Evolutionary conservation across 2,888 invertebrate genomes (phyloP).

Genomic region (Oscheius onirici): DNA sequence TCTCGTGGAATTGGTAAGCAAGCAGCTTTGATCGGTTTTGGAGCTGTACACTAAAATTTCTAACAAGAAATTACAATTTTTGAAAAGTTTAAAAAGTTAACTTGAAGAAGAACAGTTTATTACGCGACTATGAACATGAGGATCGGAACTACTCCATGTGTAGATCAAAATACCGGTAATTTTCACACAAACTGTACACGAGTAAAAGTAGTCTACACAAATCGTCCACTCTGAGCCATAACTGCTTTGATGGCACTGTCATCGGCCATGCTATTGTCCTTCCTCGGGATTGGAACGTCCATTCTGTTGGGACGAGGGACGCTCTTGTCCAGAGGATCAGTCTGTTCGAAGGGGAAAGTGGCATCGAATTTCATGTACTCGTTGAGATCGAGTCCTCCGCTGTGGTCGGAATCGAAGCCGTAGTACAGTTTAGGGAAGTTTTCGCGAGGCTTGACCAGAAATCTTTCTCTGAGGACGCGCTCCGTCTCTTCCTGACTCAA

Average conservation of each 20-base stretch:
- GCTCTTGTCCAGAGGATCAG: constrained; percentile 48
- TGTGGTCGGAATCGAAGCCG: constrained; percentile 60
- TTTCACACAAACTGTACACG: too few relatives aligned
- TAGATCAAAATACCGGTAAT: constrained; percentile 27
- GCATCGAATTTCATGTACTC: constrained; percentile 65
- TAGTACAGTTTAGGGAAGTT: constrained; percentile 63
- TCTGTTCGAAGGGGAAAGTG: constrained; percentile 62
- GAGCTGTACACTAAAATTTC: too few relatives aligned
- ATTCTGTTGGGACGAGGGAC: constrained; percentile 18
- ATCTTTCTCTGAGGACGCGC: constrained; percentile 59
- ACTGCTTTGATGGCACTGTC: constrained; percentile 49
- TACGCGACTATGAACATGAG: too few relatives aligned
- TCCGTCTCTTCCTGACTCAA: constrained; percentile 57
- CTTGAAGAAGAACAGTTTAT: too few relatives aligned
- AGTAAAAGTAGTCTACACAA: neutral
- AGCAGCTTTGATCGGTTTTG: too few relatives aligned
- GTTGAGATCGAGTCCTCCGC: constrained; percentile 59
- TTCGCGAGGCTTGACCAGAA: constrained; percentile 60
- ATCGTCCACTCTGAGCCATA: constrained; percentile 42
- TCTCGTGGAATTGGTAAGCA: too few relatives aligned
- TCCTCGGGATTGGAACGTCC: constrained; percentile 16
- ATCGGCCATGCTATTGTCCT: constrained; percentile 36
- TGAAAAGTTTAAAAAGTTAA: too few relatives aligned
- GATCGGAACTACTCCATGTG: neutral
- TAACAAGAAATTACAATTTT: too few relatives aligned